These are phyloP conservation scores for Silurus asotus DNA, from an alignment of 2,113 vertebrate species.

Conservation along the genomic window DNA sequence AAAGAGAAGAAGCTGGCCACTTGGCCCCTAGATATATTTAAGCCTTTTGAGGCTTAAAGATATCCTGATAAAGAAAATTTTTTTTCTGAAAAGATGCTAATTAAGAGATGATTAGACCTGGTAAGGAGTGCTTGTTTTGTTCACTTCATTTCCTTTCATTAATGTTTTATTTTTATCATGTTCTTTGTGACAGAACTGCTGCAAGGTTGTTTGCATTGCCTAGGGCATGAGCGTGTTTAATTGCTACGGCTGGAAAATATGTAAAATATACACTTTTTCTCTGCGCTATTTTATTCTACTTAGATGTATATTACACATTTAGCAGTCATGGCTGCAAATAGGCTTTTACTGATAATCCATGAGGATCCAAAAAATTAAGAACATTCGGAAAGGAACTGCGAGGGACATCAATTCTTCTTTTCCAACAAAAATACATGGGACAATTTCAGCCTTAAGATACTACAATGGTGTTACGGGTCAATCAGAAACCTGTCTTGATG, in stretches of 20 bases:
- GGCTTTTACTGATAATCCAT: neutral
- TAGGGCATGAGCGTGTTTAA: neutral
- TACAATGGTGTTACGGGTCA: neutral
- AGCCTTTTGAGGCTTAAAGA: neutral
- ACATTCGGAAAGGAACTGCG: neutral
- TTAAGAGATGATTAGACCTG: neutral
- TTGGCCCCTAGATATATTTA: conserved; percentile 16
- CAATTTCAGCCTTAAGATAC: neutral
- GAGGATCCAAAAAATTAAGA: neutral
- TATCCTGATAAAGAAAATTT: conserved; percentile 6
- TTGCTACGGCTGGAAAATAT: neutral
- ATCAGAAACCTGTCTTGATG: neutral
- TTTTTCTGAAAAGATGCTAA: conserved; percentile 5
- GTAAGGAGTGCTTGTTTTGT: neutral
- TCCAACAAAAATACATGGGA: neutral
- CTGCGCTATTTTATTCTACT: neutral
- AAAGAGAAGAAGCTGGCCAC: neutral
- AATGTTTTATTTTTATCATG: neutral
- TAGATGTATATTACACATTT: neutral
- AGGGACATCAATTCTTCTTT: neutral
- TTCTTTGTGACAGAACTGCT: neutral
- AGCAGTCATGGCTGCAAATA: neutral
- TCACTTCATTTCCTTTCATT: neutral
- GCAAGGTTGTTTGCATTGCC: neutral
- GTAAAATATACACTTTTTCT: neutral